A percentile compares a stretch with the other conserved stretches of the same genome.
Evolutionary conservation across 2,888 invertebrate genomes (phyloP).

Genomic region (Leptodirus hochenwartii): DNA sequence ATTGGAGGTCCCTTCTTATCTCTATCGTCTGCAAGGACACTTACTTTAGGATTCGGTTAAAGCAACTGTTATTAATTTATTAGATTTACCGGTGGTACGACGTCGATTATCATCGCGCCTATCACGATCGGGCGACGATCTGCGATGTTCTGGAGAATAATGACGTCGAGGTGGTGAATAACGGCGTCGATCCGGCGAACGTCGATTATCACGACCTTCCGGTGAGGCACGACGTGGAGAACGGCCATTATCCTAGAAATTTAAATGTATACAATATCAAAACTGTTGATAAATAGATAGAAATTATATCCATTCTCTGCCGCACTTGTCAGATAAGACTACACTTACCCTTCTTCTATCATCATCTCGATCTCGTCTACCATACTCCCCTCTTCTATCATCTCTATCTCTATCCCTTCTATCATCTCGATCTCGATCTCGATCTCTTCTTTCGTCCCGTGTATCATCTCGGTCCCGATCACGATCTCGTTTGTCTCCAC

Average conservation of each 20-base stretch:
- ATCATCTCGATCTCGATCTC: conserved; percentile 16
- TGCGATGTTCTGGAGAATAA: conserved; percentile 8
- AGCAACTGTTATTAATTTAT: too few relatives aligned
- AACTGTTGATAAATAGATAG: conserved; percentile 1
- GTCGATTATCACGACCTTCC: conserved; percentile 7
- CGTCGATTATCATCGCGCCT: too few relatives aligned
- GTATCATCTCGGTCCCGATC: conserved; percentile 17
- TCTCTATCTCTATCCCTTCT: too few relatives aligned
- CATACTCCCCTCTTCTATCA: conserved; percentile 21
- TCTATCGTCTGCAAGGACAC: too few relatives aligned
- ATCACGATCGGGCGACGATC: conserved; percentile 10
- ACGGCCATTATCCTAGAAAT: conserved; percentile 9
- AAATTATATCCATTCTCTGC: conserved; percentile 4
- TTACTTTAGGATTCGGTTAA: too few relatives aligned
- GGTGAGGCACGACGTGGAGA: conserved; percentile 7
- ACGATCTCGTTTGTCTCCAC: conserved; percentile 15
- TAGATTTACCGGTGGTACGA: conserved; percentile 8
- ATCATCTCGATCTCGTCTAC: conserved; percentile 11
- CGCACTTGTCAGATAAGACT: too few relatives aligned
- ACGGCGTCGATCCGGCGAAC: conserved; percentile 8
- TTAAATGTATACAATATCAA: not conserved
- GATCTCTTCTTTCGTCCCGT: conserved; percentile 15
- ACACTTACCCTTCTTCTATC: conserved; percentile 12
- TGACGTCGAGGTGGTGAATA: conserved; percentile 2
- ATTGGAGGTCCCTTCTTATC: conserved; percentile 9